Percentiles rank a stretch among this genome's conserved stretches.
Conservation (phyloP, 2,797 vertebrate species). For the Artibeus jamaicensis region DNA sequence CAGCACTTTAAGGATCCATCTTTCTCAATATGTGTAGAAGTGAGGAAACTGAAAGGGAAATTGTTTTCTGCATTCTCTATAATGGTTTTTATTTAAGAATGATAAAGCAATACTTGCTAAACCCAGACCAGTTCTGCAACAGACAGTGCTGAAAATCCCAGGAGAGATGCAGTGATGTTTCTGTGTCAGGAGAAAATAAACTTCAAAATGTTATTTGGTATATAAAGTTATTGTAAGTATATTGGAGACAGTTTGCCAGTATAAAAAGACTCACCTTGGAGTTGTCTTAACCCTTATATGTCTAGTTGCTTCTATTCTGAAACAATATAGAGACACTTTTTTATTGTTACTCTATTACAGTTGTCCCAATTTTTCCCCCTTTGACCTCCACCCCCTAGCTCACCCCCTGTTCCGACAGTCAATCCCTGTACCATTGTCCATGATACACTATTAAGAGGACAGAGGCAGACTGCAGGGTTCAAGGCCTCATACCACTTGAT, state of each 20-base stretch:
- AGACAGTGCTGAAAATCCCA: conserved; percentile 46
- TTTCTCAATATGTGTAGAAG: conserved; percentile 55
- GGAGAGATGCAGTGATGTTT: conserved; percentile 34
- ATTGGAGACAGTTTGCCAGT: conserved; percentile 55
- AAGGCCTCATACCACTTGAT: background rate
- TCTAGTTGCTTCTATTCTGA: conserved; percentile 2
- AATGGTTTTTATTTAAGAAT: conserved; percentile 63
- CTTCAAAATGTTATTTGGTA: conserved; percentile 69
- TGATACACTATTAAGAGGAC: background rate
- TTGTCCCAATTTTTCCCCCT: background rate
- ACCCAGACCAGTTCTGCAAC: background rate
- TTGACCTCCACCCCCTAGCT: background rate
- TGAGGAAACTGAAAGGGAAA: conserved; percentile 51
- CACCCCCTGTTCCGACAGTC: background rate
- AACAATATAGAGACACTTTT: background rate
- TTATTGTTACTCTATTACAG: background rate
- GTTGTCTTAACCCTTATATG: conserved; percentile 38
- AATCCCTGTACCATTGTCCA: background rate
- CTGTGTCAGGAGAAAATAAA: conserved; percentile 68
- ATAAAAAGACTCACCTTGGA: conserved; percentile 25
- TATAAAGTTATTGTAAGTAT: conserved; percentile 74
- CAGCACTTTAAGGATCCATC: conserved; percentile 48
- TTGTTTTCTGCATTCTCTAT: conserved; percentile 64
- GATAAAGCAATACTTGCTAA: conserved; percentile 61
- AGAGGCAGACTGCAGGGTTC: background rate